Evolutionary conservation across 2,888 invertebrate genomes (phyloP), one percentile per base, ranked within the genome.

Genomic region (Eupithecia vulgata): DNA sequence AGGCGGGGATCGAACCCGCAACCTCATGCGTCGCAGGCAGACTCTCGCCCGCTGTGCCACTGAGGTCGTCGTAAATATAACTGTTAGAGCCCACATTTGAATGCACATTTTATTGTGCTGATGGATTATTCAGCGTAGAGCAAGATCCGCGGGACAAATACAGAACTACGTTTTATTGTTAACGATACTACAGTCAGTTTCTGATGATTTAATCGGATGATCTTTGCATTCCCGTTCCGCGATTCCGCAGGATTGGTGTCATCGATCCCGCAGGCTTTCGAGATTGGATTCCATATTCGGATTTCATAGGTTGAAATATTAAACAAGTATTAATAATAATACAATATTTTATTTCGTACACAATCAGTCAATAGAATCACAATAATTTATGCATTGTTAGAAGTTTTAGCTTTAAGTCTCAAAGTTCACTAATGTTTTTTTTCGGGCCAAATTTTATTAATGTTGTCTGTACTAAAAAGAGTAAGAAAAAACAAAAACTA

Each of bases 321-420:
- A 13, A 40, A 57, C 25, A 25, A 42, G 67, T 45, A 61, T 13
- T 0, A 67, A 67, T 25, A 69, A 71, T 73, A 73, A 67, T 71
- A 72, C 76, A 80, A 77, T 80, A 78, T 62, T 75, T 77, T 74
- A 76, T 78, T 78, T 17, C 25, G 67, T 65, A 75, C 70, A 62
- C 73, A 78, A 75, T 79, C 81, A 81, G 81, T 81, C 79, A 75
- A 79, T 67, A 73, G 61, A 71, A 70, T 79, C 79, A 79, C 80
- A 69, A 72, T 76, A 78, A 62, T 78, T 76, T 77, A 76, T 77
- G 70, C 72, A 66, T 74, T 35, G 48, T 48, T 61, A 37, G 25
- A 67, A 71, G 17, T 61, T 68, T 57, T 67, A 66, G 48, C 5
- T 17, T 67, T 21, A 48, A n/a, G 21, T 25, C 13, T 5, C 25